Conservation (phyloP, 2,888 invertebrate genomes). For the Nebria salina region DNA sequence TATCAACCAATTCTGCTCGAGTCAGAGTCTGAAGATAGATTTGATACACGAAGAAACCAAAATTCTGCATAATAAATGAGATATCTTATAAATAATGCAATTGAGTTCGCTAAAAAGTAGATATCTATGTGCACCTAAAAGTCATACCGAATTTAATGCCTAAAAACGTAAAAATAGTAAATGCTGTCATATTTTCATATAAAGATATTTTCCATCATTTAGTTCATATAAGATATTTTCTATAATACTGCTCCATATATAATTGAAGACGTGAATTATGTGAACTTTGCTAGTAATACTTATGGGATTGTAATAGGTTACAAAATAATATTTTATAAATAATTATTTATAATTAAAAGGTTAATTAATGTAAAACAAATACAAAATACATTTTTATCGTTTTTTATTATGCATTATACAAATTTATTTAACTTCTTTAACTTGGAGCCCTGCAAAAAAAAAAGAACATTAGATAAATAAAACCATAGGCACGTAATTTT, state of each 20-base stretch:
- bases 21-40: conserved; percentile 56
- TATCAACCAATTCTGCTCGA: conserved; percentile 49
- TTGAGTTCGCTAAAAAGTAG: too few relatives aligned
- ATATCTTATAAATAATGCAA: too few relatives aligned
- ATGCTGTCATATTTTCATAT: too few relatives aligned
- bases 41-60: conserved; percentile 52
- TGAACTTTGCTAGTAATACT: background rate
- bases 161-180: too few relatives aligned
- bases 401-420: conserved; percentile 42
- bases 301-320: conserved; percentile 11
- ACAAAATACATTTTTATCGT: conserved; percentile 38
- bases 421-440: conserved; percentile 86
- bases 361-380: conserved; percentile 36
- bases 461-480: too few relatives aligned
- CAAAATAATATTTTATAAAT: conserved; percentile 23
- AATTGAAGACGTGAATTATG: too few relatives aligned
- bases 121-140: too few relatives aligned
- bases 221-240: too few relatives aligned
- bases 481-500: too few relatives aligned
- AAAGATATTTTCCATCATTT: too few relatives aligned
- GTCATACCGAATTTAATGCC: too few relatives aligned
- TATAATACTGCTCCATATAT: too few relatives aligned
- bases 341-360: conserved; percentile 25
- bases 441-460: conserved; percentile 82
- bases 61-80: conserved; percentile 7